Evolutionary conservation across 2,888 invertebrate genomes (phyloP).

Genomic region (Cartodere bifasciata): DNA sequence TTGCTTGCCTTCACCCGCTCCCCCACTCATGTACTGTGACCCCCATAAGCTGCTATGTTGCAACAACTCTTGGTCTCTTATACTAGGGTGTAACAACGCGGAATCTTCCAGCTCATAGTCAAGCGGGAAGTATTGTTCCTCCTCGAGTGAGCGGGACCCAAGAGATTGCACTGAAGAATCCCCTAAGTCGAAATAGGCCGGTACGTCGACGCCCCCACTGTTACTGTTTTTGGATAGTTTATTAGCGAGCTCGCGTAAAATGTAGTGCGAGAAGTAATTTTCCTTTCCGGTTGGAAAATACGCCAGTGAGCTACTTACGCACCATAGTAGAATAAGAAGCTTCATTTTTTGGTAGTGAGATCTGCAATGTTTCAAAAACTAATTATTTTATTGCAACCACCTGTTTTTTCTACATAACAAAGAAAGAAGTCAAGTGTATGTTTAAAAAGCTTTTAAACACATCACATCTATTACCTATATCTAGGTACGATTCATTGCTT

Average conservation of each 20-base stretch:
- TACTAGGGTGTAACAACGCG: constrained; percentile 61
- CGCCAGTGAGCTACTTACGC: no score
- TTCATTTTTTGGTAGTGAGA: no score
- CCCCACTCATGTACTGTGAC: constrained; percentile 65
- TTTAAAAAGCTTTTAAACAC: no score
- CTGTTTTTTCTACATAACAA: no score
- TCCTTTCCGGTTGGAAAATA: no score
- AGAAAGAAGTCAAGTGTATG: no score
- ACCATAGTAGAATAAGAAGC: no score
- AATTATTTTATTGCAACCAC: no score
- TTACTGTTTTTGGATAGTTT: constrained; percentile 65
- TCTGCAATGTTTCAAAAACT: no score
- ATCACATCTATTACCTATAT: no score
- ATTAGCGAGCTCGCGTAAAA: constrained; percentile 64
- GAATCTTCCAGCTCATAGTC: constrained; percentile 60
- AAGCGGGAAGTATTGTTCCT: constrained; percentile 34
- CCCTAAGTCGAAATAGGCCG: constrained; percentile 52
- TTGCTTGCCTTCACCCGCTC: constrained; percentile 58
- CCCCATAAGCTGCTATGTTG: constrained; percentile 58
- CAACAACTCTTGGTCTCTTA: constrained; percentile 78
- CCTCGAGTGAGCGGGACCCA: constrained; percentile 32
- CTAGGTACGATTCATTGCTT: no score
- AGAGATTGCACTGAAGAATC: constrained; percentile 25
- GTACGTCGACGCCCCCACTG: no score
- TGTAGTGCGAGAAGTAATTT: constrained; percentile 49